These are phyloP conservation scores for Danio tinwini DNA, from an alignment of 2,797 vertebrate species.

Conservation along the genomic window DNA sequence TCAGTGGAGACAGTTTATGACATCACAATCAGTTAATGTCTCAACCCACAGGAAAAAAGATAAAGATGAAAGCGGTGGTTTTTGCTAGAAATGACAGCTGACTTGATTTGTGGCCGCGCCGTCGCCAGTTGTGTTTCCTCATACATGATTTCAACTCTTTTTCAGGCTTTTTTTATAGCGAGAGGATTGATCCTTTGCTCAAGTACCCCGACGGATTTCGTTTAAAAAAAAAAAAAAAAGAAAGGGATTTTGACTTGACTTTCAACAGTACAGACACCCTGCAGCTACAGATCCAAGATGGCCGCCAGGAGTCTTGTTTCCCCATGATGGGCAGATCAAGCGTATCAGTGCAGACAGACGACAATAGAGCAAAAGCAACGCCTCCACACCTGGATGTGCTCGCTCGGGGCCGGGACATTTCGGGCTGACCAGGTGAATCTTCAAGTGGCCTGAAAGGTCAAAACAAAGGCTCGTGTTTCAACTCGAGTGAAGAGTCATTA, in stretches of 20 bases:
- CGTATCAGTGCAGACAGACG: slow-evolving; percentile 27
- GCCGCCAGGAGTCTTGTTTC: slow-evolving; percentile 32
- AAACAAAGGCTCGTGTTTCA: slow-evolving; percentile 35
- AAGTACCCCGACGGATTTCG: slow-evolving; percentile 29
- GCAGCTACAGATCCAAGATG: slow-evolving; percentile 47
- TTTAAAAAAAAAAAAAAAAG: not conserved
- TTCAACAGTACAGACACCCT: slow-evolving; percentile 45
- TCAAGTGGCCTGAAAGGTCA: slow-evolving; percentile 34
- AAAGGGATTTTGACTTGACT: slow-evolving; percentile 35
- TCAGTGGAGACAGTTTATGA: slow-evolving; percentile 48
- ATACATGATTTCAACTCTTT: slow-evolving; percentile 81
- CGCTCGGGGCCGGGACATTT: slow-evolving; percentile 23
- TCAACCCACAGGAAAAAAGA: slow-evolving; percentile 44
- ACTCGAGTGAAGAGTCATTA: slow-evolving; percentile 36
- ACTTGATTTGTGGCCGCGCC: slow-evolving; percentile 22
- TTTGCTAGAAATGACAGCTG: slow-evolving; percentile 35
- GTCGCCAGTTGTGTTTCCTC: slow-evolving; percentile 62
- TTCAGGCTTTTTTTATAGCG: slow-evolving; percentile 15
- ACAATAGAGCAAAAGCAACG: slow-evolving; percentile 25
- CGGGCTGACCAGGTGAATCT: slow-evolving; percentile 45
- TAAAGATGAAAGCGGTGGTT: slow-evolving; percentile 49
- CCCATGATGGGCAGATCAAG: slow-evolving; percentile 47
- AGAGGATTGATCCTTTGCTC: slow-evolving; percentile 9
- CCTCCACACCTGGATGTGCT: slow-evolving; percentile 34
- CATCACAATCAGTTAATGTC: slow-evolving; percentile 44